A percentile compares a stretch with the other conserved stretches of the same genome.
Evolutionary conservation across 2,888 invertebrate genomes (phyloP).

Genomic region (Eurytoma adleriae): DNA sequence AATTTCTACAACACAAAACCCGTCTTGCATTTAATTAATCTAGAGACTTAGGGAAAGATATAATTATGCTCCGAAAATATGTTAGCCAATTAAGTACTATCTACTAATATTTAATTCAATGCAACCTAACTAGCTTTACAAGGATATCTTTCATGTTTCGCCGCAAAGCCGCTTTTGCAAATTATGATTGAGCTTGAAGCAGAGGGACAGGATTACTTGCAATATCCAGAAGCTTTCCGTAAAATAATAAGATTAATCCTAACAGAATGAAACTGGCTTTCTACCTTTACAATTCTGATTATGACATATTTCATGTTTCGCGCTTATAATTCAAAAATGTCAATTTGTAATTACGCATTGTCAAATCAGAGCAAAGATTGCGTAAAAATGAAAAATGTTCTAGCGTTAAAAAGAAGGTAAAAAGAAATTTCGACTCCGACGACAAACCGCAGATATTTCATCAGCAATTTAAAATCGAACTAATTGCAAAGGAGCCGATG

Average conservation of each 20-base stretch:
- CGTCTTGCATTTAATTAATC: too few relatives aligned
- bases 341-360: too few relatives aligned
- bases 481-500: too few relatives aligned
- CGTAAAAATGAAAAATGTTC: too few relatives aligned
- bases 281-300: not conserved
- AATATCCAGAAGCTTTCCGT: not conserved
- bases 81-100: not conserved
- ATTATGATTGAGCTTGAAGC: not conserved
- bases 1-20: too few relatives aligned
- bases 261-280: not conserved
- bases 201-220: not conserved
- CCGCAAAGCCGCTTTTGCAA: not conserved
- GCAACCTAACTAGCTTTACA: constrained; percentile 17
- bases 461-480: too few relatives aligned
- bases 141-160: not conserved
- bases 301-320: not conserved
- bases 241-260: constrained; percentile 7
- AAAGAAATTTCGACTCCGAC: too few relatives aligned
- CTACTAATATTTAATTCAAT: constrained; percentile 18
- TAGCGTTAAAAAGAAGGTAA: too few relatives aligned
- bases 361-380: too few relatives aligned
- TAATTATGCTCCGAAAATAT: constrained; percentile 2
- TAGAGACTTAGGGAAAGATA: not conserved
- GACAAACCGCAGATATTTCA: too few relatives aligned
- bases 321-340: not conserved